Percentiles rank a stretch among this genome's conserved stretches.
Evolutionary conservation across 2,113 vertebrate genomes (phyloP).

Genomic region (Sinocyclocheilus anshuiensis): DNA sequence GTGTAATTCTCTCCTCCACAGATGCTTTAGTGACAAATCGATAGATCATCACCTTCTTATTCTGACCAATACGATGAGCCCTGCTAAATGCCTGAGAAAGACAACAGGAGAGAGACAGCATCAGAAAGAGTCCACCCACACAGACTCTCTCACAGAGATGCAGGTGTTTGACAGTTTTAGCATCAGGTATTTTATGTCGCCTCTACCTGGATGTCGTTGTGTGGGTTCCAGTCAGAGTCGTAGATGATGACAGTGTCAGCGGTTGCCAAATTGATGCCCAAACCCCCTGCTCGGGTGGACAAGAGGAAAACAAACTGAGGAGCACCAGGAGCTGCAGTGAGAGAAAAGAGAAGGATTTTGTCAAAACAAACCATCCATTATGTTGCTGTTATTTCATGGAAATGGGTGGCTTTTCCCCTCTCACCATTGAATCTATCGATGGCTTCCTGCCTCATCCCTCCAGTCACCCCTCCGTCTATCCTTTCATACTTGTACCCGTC

Average conservation of each 20-base stretch:
- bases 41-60: conserved; percentile 99
- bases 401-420: background rate
- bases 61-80: conserved; percentile 97
- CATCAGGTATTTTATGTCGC: background rate
- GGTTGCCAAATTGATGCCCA: conserved; percentile 97
- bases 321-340: conserved; percentile 84
- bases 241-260: conserved; percentile 98
- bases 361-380: background rate
- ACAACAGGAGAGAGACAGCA: background rate
- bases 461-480: conserved; percentile 95
- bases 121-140: background rate
- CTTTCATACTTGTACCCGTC: conserved; percentile 98
- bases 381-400: background rate
- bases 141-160: background rate
- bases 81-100: conserved; percentile 90
- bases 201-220: conserved; percentile 96
- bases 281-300: conserved; percentile 94
- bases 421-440: conserved; percentile 97
- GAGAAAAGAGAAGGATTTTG: conserved; percentile 14
- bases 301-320: conserved; percentile 97
- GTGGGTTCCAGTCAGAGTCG: conserved; percentile 98
- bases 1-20: conserved; percentile 97
- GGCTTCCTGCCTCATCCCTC: conserved; percentile 95
- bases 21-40: conserved; percentile 97
- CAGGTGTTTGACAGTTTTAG: background rate